These are phyloP conservation scores for Remorina albescens DNA, from an alignment of 2,797 vertebrate species.

Conservation along the genomic window DNA sequence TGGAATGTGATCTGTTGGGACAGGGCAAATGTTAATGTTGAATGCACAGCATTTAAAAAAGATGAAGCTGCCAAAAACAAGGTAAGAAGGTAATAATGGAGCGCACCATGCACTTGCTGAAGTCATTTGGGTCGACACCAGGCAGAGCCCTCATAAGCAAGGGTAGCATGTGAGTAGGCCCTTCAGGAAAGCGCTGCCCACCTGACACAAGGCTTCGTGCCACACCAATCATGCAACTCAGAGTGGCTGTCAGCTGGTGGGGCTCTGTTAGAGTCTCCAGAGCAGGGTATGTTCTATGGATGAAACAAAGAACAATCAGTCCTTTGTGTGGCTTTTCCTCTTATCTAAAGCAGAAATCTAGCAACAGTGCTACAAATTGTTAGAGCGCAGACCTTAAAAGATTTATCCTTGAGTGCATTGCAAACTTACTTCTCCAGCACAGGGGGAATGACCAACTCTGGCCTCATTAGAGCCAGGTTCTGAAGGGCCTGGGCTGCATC, in stretches of 20 bases:
- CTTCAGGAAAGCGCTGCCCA: constrained; percentile 92
- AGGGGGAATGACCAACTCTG: constrained; percentile 96
- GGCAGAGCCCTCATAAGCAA: constrained; percentile 97
- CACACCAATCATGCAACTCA: constrained; percentile 97
- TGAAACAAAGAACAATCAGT: constrained; percentile 51
- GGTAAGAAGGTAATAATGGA: not conserved
- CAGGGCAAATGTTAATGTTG: not conserved
- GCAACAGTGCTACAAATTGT: not conserved
- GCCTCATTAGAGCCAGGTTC: constrained; percentile 96
- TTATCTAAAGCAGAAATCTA: constrained; percentile 18
- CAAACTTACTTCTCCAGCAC: constrained; percentile 94
- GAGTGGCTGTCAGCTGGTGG: constrained; percentile 96
- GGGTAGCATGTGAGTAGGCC: constrained; percentile 97
- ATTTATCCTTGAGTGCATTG: not conserved
- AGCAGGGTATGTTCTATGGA: constrained; percentile 93
- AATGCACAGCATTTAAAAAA: not conserved
- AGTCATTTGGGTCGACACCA: constrained; percentile 98
- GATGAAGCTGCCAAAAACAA: not conserved
- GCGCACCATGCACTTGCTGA: constrained; percentile 98
- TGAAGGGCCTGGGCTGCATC: constrained; percentile 97
- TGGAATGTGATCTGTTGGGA: constrained; percentile 96
- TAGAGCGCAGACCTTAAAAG: constrained; percentile 3
- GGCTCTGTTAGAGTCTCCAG: constrained; percentile 97
- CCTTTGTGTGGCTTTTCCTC: constrained; percentile 37
- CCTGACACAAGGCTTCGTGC: constrained; percentile 95